These are phyloP conservation scores for Solen grandis DNA, from an alignment of 1,140 invertebrate genomes.

Conservation along the genomic window DNA sequence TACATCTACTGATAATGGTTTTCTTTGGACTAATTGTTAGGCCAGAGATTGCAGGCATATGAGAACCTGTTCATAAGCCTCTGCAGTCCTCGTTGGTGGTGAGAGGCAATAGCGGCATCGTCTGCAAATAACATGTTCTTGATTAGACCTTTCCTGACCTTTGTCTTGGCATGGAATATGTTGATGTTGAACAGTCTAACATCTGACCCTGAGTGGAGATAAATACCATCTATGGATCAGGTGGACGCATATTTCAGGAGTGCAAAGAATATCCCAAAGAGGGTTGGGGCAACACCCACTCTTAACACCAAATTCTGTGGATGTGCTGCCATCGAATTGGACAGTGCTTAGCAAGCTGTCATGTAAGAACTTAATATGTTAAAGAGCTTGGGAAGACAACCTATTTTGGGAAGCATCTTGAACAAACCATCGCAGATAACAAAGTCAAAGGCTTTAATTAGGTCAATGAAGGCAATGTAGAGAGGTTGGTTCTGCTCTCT, in stretches of 20 bases:
- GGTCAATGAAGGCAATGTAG: slow-evolving; percentile 61
- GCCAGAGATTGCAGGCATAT: slow-evolving; percentile 1
- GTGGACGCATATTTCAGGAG: slow-evolving; percentile 25
- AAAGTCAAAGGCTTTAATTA: slow-evolving; percentile 58
- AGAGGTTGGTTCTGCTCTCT: slow-evolving; percentile 58
- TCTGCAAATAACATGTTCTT: slow-evolving; percentile 62
- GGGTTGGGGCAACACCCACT: slow-evolving; percentile 25
- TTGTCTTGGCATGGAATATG: slow-evolving; percentile 48
- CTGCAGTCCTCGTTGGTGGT: slow-evolving; percentile 47
- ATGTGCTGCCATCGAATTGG: too few species aligned
- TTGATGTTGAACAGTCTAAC: slow-evolving; percentile 53
- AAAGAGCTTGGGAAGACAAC: slow-evolving; percentile 54
- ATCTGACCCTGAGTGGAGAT: slow-evolving; percentile 51
- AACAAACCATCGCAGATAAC: slow-evolving; percentile 19
- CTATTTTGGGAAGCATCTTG: slow-evolving; percentile 35
- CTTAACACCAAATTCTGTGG: too few species aligned
- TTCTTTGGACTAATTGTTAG: slow-evolving; percentile 22
- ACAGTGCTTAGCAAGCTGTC: too few species aligned
- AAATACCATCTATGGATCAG: slow-evolving; percentile 25
- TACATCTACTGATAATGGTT: slow-evolving; percentile 3
- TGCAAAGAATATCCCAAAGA: slow-evolving; percentile 48
- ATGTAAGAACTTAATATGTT: slow-evolving; percentile 45
- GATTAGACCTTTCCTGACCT: slow-evolving; percentile 54
- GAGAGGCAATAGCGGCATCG: slow-evolving; percentile 53
- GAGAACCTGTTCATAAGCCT: not conserved